Base-by-base conservation (phyloP, 2,797 vertebrate species). In the Nyctalus aviator region DNA sequence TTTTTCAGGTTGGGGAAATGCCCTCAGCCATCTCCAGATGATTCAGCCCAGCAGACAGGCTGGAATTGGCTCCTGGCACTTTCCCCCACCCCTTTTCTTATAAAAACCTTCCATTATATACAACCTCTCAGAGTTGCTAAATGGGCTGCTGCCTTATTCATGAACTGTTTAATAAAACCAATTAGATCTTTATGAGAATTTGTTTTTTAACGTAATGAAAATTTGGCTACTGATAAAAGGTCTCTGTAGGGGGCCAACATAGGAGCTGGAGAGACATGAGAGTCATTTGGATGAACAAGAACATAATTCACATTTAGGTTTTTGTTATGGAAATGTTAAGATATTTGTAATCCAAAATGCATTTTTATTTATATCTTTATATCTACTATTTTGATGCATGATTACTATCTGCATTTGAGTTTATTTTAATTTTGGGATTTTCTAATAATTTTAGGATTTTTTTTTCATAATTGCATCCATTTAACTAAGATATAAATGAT, bases 361-460 rank as follows among this genome's bases (percentile, higher is more conserved):
- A 84, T 71, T 72, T 92, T 86, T 64, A 91, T 66, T 86, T 95
- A 68, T 81, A 48, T 7, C 2, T 44, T 86, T 75, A 12, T 71
- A 32, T 44, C 82, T 90, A 64, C 21, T 25, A 62, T 8, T 84
- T 84, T 79, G 20, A 66, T 1, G 15, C 1, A 27, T 62, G 30
- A 62, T 62, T 87, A 25, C 25, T 86, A 5, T 90, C 4, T 84
- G 18, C 35, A 12, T 57, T 41, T 79, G 53, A 91, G 32, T 66
- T 77, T 92, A 41, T 81, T 84, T 30, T 71, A 72, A 84, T 10
- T 77, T 81, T 48, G n/a, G 0, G 20, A 35, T 77, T 53, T 35
- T 77, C n/a, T 53, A 62, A 41, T 21, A 53, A 66, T n/a, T 62
- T 92, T 64, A 84, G 11, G n/a, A 37, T 48, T 15, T 59, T 57